These are phyloP conservation scores for Cyprinodon brontotheroides DNA, from an alignment of 2,113 vertebrate species.

Conservation along the genomic window DNA sequence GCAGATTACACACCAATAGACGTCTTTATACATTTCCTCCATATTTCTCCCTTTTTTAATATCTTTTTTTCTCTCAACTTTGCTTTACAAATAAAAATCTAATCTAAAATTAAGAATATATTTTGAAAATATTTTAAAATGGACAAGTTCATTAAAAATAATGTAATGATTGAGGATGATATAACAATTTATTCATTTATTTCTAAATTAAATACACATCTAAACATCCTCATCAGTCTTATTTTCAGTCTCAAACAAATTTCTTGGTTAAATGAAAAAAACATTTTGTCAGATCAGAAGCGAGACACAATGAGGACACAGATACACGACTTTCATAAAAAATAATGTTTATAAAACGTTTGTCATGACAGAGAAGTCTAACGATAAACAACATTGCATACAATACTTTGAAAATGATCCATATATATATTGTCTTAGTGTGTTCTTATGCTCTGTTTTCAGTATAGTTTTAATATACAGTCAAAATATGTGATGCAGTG, in stretches of 20 bases:
- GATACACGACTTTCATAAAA: conserved; percentile 49
- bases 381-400: conserved; percentile 33
- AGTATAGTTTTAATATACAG: conserved; percentile 1
- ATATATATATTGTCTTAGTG: background rate
- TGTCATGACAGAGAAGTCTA: conserved; percentile 36
- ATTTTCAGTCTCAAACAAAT: too few species aligned
- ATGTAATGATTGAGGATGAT: too few species aligned
- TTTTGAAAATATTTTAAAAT: too few species aligned
- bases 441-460: background rate
- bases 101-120: background rate
- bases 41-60: background rate
- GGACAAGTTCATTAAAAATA: too few species aligned
- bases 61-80: background rate
- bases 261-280: background rate
- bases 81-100: background rate
- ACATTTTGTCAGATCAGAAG: background rate
- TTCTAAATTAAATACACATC: too few species aligned
- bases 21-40: too few species aligned
- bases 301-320: conserved; percentile 21
- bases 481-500: background rate
- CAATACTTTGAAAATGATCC: conserved; percentile 25
- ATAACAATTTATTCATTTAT: too few species aligned
- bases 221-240: too few species aligned
- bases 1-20: too few species aligned
- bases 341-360: conserved; percentile 62